Evolutionary conservation across 2,797 vertebrate species (phyloP).

Genomic region (Darevskia mixta): DNA sequence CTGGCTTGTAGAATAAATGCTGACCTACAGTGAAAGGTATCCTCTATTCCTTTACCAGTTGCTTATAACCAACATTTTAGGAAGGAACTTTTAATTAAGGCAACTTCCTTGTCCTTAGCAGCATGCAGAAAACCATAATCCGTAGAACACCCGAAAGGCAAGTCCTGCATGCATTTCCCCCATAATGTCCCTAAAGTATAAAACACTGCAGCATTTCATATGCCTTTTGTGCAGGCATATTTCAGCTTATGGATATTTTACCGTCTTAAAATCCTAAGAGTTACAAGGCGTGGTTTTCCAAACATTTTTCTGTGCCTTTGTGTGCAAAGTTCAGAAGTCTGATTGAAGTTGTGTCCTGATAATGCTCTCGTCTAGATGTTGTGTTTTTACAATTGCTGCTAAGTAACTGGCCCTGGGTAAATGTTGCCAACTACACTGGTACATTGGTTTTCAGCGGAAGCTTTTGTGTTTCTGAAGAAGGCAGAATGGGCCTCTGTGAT

Average conservation of each 20-base stretch:
- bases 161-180: background rate
- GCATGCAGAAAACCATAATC: background rate
- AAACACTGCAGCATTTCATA: background rate
- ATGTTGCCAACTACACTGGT: background rate
- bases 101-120: background rate
- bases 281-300: background rate
- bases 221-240: background rate
- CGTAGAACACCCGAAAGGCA: background rate
- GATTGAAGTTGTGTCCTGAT: background rate
- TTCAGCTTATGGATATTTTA: background rate
- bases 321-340: background rate
- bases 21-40: background rate
- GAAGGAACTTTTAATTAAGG: background rate
- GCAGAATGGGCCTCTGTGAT: background rate
- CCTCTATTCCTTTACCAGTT: background rate
- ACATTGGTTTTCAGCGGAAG: background rate
- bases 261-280: background rate
- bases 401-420: background rate
- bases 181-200: background rate
- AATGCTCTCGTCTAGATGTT: background rate
- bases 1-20: background rate
- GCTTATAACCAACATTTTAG: background rate
- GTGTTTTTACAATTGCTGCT: background rate
- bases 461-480: conserved; percentile 6
- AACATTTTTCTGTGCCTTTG: background rate